Conservation (phyloP, 2,888 invertebrate genomes). For the Sicus ferrugineus region DNA sequence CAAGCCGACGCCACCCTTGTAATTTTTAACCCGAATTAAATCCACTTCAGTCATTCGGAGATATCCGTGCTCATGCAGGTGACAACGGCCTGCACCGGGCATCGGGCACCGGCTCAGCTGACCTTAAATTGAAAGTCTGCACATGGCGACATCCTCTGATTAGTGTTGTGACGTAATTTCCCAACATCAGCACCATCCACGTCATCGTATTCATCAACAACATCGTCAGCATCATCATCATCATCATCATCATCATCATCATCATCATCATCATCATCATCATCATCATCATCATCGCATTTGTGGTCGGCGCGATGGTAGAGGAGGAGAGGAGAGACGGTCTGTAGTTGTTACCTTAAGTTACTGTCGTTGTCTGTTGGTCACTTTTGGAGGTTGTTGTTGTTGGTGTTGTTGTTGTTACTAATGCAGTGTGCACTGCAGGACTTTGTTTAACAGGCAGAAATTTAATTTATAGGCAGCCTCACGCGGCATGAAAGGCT, state of each 20-base stretch:
- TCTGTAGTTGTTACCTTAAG: not conserved
- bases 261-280: not conserved
- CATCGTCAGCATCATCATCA: not conserved
- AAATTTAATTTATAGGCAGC: slow-evolving; percentile 8
- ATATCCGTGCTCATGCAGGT: no score
- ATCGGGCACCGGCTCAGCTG: no score
- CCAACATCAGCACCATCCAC: not conserved
- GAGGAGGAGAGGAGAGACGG: not conserved
- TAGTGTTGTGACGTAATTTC: slow-evolving; percentile 9
- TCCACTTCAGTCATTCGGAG: no score
- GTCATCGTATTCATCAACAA: not conserved
- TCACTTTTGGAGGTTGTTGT: not conserved
- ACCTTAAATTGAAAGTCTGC: no score
- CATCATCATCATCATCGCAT: not conserved
- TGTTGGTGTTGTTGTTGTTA: not conserved
- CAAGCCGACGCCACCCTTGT: no score
- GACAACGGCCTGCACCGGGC: no score
- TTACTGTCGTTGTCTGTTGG: not conserved
- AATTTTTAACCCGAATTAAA: no score
- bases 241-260: not conserved
- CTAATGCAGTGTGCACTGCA: not conserved
- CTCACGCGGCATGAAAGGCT: not conserved
- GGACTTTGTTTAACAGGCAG: not conserved
- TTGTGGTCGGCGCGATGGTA: not conserved
- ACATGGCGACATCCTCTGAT: not conserved